Conservation (phyloP, 2,888 invertebrate species). For the Pherbina coryleti region DNA sequence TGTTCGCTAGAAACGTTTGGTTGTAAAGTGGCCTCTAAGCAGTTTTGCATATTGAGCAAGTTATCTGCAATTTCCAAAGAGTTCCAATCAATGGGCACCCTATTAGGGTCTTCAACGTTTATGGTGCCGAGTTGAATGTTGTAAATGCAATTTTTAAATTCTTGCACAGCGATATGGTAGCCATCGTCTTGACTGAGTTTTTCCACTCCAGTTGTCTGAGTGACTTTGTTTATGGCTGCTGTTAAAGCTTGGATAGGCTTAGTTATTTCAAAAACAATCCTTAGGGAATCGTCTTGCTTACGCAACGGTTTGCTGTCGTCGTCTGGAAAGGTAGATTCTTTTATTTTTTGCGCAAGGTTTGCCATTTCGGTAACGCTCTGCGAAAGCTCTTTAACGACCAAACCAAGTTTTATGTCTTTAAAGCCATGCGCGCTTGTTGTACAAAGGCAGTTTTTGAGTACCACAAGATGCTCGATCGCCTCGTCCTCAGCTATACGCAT, state of each 20-base stretch:
- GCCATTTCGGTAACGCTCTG: conserved; percentile 4
- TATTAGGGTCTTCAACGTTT: conserved; percentile 45
- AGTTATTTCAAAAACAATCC: conserved; percentile 25
- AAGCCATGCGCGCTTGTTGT: neutral
- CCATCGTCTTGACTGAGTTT: conserved; percentile 42
- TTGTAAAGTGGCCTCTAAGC: conserved; percentile 32
- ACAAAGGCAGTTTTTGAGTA: conserved; percentile 47
- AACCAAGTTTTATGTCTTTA: neutral
- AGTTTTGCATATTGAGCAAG: conserved; percentile 59
- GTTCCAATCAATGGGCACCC: conserved; percentile 40
- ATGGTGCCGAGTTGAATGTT: conserved; percentile 36
- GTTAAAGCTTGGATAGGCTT: conserved; percentile 15
- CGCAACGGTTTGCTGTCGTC: neutral
- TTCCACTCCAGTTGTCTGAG: conserved; percentile 50
- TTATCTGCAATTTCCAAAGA: conserved; percentile 59
- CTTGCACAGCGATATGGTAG: conserved; percentile 38
- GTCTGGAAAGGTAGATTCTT: conserved; percentile 17
- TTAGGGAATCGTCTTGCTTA: conserved; percentile 32
- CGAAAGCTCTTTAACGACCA: neutral
- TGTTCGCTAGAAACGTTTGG: conserved; percentile 41
- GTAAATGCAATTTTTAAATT: conserved; percentile 40
- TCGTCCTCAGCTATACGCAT: conserved; percentile 62
- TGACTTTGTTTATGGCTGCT: conserved; percentile 9
- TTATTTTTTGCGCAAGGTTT: neutral
- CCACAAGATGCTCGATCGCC: conserved; percentile 64